These are phyloP conservation scores for Balaenoptera acutorostrata DNA, from an alignment of 2,113 vertebrate genomes.

Conservation along the genomic window DNA sequence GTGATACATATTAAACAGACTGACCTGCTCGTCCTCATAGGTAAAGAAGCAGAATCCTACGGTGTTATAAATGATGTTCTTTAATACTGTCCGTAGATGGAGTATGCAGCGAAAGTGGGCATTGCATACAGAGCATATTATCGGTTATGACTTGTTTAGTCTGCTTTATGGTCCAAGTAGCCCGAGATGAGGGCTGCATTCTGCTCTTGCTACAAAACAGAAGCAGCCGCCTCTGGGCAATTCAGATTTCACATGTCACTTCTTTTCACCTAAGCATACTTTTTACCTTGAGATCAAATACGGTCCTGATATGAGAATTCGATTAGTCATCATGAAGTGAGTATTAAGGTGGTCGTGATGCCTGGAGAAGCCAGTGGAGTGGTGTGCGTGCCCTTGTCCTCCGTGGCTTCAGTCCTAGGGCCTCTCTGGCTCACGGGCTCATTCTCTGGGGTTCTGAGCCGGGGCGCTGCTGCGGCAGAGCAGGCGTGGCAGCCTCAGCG, in stretches of 20 bases:
- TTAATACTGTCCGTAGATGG: not conserved
- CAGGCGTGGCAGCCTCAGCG: not conserved
- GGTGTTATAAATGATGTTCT: not conserved
- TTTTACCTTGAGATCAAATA: slow-evolving; percentile 1
- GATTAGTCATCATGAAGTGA: not conserved
- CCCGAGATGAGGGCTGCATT: not conserved
- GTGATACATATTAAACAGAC: not conserved
- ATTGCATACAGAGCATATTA: not conserved
- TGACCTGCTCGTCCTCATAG: not conserved
- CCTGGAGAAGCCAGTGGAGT: not conserved
- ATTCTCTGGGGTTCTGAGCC: not conserved
- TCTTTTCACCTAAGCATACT: not conserved
- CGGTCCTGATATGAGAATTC: not conserved
- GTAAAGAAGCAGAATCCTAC: not conserved
- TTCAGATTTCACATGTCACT: not conserved
- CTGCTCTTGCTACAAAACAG: not conserved
- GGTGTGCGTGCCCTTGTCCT: not conserved
- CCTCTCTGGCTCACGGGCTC: not conserved
- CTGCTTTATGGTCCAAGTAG: not conserved
- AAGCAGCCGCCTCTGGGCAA: not conserved
- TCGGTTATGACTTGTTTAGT: not conserved
- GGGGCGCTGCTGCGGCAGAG: accelerated
- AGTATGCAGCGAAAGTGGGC: not conserved
- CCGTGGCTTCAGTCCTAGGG: not conserved
- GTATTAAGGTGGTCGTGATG: not conserved